Evolutionary conservation across 2,113 vertebrate genomes (phyloP).

Genomic region (Scomber colias): DNA sequence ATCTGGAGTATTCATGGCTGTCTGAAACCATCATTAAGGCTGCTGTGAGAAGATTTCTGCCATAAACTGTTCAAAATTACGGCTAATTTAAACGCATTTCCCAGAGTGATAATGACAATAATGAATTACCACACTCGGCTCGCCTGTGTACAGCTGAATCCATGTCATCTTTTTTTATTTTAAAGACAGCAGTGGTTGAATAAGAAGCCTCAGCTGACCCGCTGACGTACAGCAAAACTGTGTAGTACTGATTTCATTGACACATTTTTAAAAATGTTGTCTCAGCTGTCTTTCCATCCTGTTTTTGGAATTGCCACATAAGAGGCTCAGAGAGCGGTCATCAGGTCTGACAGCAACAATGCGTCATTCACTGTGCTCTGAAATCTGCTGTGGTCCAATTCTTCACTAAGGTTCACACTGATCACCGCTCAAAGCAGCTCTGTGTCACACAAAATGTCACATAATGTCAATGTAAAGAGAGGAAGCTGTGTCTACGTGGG

Average conservation of each 20-base stretch:
- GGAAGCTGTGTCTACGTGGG: slow-evolving; percentile 30
- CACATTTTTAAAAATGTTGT: background rate
- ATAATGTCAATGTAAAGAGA: slow-evolving; percentile 32
- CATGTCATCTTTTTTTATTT: background rate
- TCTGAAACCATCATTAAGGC: slow-evolving; percentile 3
- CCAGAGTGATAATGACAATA: background rate
- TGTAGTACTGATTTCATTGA: background rate
- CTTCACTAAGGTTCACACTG: background rate
- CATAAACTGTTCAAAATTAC: background rate
- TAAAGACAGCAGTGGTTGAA: background rate
- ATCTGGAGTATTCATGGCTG: slow-evolving; percentile 8
- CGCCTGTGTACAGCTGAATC: no score
- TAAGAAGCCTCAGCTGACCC: background rate
- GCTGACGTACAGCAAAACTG: background rate
- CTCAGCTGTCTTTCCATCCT: slow-evolving; percentile 30
- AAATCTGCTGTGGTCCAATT: background rate
- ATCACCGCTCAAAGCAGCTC: slow-evolving; percentile 30
- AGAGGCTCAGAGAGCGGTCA: background rate
- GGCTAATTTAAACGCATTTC: background rate
- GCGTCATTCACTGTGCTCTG: slow-evolving; percentile 42
- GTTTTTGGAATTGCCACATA: slow-evolving; percentile 3
- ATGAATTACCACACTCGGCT: background rate
- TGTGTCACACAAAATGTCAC: slow-evolving; percentile 27
- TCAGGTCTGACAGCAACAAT: slow-evolving; percentile 4
- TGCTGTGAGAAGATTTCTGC: slow-evolving; percentile 5